Conservation (phyloP, 2,797 vertebrate genomes). For the Paratrypauchen microcephalus region DNA sequence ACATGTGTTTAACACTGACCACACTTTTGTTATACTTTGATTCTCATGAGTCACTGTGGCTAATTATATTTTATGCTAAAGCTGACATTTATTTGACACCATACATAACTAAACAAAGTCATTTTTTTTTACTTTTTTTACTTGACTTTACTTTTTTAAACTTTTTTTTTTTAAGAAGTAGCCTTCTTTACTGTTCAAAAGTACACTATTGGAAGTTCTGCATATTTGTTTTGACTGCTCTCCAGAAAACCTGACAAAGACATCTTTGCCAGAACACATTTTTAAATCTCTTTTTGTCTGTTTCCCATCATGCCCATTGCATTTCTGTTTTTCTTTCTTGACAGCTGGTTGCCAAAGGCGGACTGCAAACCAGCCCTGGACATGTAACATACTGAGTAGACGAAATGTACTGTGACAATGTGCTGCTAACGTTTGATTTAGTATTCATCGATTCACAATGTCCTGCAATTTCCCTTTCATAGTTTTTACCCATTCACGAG, state of each 20-base stretch:
- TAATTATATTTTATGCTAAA: no score
- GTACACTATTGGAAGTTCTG: neutral
- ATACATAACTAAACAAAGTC: no score
- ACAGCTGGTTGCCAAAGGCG: conserved; percentile 21
- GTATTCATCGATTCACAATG: neutral
- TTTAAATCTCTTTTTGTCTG: conserved; percentile 15
- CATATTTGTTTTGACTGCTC: neutral
- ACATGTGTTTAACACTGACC: no score
- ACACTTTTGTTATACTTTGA: no score
- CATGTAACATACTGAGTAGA: conserved; percentile 8
- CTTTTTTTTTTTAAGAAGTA: neutral
- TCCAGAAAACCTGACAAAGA: conserved; percentile 2
- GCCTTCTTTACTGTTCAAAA: neutral
- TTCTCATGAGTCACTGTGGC: no score
- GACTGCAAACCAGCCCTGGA: conserved; percentile 11
- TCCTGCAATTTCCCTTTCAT: conserved; percentile 5
- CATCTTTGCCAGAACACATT: conserved; percentile 24
- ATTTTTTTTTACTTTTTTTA: neutral
- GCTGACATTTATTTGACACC: no score
- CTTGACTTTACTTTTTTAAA: neutral
- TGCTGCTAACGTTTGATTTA: conserved; percentile 1
- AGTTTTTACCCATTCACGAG: conserved; percentile 7
- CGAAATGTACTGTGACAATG: conserved; percentile 11
- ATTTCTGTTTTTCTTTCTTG: conserved; percentile 19
- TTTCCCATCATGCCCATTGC: conserved; percentile 32